A percentile compares a stretch with the other conserved stretches of the same genome.
phyloP scores from a whole-genome alignment of 2,888 invertebrate species.

The Malacosoma neustria region DNA sequence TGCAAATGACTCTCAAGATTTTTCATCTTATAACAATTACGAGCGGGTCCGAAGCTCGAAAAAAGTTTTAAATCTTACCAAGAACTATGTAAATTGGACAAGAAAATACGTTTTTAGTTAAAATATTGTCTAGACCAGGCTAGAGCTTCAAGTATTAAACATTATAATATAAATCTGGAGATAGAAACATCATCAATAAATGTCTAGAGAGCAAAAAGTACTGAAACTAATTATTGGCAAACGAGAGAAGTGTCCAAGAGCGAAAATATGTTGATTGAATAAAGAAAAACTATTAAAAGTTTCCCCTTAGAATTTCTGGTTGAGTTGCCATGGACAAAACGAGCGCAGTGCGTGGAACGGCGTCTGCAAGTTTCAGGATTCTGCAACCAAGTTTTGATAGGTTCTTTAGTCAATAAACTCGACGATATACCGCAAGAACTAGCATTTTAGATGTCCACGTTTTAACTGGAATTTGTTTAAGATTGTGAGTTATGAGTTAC shows the following conservation, averaged over 20 bases:
- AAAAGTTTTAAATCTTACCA: too few species aligned
- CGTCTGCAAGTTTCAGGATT: constrained; percentile 19
- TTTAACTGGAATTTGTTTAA: too few species aligned
- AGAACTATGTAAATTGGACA: too few species aligned
- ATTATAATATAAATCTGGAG: too few species aligned
- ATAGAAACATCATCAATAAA: constrained; percentile 40
- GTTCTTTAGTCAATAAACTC: constrained; percentile 1
- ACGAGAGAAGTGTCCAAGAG: constrained; percentile 65
- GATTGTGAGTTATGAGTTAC: too few species aligned
- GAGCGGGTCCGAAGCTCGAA: too few species aligned
- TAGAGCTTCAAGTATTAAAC: too few species aligned
- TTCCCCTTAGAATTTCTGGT: constrained; percentile 48
- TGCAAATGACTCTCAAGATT: too few species aligned
- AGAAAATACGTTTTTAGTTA: too few species aligned
- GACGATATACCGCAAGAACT: background rate
- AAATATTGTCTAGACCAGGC: constrained; percentile 50
- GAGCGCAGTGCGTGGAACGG: constrained; percentile 38
- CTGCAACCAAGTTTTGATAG: background rate
- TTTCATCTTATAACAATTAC: too few species aligned
- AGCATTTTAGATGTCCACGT: background rate
- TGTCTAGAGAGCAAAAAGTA: constrained; percentile 47
- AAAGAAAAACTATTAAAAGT: constrained; percentile 73
- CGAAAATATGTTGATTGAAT: constrained; percentile 73
- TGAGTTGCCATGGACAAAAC: constrained; percentile 47
- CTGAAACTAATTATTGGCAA: constrained; percentile 69